phyloP scores from a whole-genome alignment of 2,113 vertebrate species.

The Gulo gulo region DNA sequence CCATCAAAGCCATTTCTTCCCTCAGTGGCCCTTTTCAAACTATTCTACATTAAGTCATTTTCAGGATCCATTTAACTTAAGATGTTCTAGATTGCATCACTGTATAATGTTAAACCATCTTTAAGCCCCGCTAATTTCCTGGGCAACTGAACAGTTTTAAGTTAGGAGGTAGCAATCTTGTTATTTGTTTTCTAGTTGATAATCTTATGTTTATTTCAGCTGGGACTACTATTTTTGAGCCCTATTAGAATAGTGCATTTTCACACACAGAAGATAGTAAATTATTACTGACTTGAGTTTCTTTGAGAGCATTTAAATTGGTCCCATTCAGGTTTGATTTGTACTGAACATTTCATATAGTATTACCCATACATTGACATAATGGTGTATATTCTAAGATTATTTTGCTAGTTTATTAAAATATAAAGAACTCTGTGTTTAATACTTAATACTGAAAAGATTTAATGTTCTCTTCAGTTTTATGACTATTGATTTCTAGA shows the following conservation, averaged over 20 bases:
- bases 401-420: neutral
- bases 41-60: conserved; percentile 17
- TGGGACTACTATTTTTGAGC: neutral
- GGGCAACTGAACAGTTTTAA: neutral
- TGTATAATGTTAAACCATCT: neutral
- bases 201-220: conserved; percentile 14
- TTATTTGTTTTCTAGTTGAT: conserved; percentile 45
- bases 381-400: neutral
- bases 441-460: neutral
- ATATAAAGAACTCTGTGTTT: neutral
- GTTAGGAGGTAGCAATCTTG: neutral
- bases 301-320: conserved; percentile 3
- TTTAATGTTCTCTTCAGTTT: conserved; percentile 10
- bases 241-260: neutral
- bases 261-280: neutral
- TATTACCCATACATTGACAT: neutral
- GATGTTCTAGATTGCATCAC: neutral
- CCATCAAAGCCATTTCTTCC: conserved; percentile 44
- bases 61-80: conserved; percentile 47
- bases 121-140: conserved; percentile 15
- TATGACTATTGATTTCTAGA: conserved; percentile 13
- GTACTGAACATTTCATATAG: neutral
- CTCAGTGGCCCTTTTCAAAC: conserved; percentile 47
- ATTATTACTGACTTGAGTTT: conserved; percentile 15
- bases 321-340: neutral